phyloP scores from a whole-genome alignment of 2,888 invertebrate genomes.

The Digitonthophagus gazella region DNA sequence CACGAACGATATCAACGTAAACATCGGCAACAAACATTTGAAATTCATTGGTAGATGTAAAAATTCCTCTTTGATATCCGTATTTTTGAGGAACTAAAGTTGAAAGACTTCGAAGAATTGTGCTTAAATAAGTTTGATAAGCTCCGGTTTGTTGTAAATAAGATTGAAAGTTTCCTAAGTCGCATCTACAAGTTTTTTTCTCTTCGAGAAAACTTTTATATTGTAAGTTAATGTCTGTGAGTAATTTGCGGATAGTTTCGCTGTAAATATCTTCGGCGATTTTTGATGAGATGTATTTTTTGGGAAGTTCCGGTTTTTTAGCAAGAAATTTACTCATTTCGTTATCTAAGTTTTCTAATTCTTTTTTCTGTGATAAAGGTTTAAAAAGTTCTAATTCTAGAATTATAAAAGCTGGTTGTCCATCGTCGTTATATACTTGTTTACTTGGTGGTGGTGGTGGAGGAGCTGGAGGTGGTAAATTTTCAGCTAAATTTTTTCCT shows the following conservation, averaged over 20 bases:
- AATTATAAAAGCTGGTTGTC: slow-evolving; percentile 45
- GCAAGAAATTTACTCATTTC: slow-evolving; percentile 33
- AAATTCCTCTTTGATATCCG: slow-evolving; percentile 16
- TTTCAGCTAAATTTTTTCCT: slow-evolving; percentile 22
- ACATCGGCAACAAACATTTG: slow-evolving; percentile 41
- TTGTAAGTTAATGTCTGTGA: slow-evolving; percentile 41
- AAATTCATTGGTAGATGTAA: slow-evolving; percentile 23
- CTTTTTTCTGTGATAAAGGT: slow-evolving; percentile 38
- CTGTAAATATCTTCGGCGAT: slow-evolving; percentile 41
- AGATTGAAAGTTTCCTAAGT: slow-evolving; percentile 28
- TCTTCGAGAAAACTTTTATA: slow-evolving; percentile 38
- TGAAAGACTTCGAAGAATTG: slow-evolving; percentile 39
- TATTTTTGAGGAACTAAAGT: slow-evolving; percentile 33
- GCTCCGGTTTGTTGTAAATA: slow-evolving; percentile 34
- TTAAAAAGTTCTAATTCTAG: slow-evolving; percentile 46
- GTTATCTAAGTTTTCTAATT: slow-evolving; percentile 42
- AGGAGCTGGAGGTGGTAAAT: slow-evolving; percentile 35
- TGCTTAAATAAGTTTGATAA: slow-evolving; percentile 40
- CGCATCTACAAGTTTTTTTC: slow-evolving; percentile 33
- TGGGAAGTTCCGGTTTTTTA: slow-evolving; percentile 31
- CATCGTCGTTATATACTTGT: slow-evolving; percentile 42
- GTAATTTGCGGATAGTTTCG: slow-evolving; percentile 40
- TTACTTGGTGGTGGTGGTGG: slow-evolving; percentile 40
- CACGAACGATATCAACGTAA: slow-evolving; percentile 40
- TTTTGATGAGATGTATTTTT: slow-evolving; percentile 37